A percentile compares a stretch with the other conserved stretches of the same genome.
Evolutionary conservation across 2,113 vertebrate genomes (phyloP).

Genomic region (Ploceus nigricollis): DNA sequence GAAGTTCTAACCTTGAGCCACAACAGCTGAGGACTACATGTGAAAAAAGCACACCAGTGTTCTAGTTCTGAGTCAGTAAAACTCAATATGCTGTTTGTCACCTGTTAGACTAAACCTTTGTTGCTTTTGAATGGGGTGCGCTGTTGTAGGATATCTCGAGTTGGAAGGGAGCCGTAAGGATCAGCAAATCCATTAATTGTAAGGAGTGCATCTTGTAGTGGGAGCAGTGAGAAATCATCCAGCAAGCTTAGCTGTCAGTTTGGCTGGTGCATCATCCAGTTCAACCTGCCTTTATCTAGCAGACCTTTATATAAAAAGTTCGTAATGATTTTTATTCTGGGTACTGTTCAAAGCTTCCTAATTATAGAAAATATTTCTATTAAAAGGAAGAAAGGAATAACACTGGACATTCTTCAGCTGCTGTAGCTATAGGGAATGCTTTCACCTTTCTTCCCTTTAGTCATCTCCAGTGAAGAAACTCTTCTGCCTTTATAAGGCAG

Average conservation of each 20-base stretch:
- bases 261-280: neutral
- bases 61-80: neutral
- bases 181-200: neutral
- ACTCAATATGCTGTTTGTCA: neutral
- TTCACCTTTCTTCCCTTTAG: neutral
- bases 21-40: neutral
- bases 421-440: neutral
- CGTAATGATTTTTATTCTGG: neutral
- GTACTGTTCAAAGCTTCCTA: neutral
- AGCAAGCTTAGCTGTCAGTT: neutral
- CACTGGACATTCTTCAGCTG: neutral
- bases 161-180: neutral
- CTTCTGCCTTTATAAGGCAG: constrained; percentile 1
- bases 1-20: neutral
- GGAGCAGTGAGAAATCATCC: neutral
- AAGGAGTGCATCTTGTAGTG: neutral
- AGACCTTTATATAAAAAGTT: neutral
- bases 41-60: neutral
- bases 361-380: neutral
- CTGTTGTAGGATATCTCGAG: neutral
- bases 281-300: neutral
- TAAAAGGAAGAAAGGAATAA: neutral
- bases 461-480: neutral
- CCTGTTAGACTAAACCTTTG: neutral
- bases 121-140: neutral